A percentile compares a stretch with the other conserved stretches of the same genome.
Evolutionary conservation across 92 coral and sea anemone genomes (phyloP).

Genomic region (Epizoanthus ramosus): DNA sequence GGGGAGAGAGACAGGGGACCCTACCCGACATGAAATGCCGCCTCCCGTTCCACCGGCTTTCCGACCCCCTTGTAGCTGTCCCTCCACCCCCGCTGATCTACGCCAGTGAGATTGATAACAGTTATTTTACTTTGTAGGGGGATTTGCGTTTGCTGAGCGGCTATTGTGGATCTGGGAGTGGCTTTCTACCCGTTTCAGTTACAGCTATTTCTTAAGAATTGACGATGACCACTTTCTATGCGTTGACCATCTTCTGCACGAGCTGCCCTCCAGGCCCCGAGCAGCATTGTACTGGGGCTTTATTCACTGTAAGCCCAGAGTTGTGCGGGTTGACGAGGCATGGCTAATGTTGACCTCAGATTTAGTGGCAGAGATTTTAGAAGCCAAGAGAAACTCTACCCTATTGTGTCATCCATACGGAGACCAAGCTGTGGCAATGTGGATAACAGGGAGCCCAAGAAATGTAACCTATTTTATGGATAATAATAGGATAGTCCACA

Average conservation of each 20-base stretch:
- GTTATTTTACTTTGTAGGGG: conserved; percentile 51
- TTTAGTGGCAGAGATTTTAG: conserved; percentile 74
- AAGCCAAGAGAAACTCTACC: conserved; percentile 57
- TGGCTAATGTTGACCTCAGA: conserved; percentile 87
- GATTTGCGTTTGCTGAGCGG: conserved; percentile 85
- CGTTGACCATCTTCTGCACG: conserved; percentile 78
- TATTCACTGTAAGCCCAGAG: conserved; percentile 79
- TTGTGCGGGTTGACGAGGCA: conserved; percentile 96
- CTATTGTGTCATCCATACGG: conserved; percentile 89
- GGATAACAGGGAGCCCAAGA: conserved; percentile 80
- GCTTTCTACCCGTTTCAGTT: conserved; percentile 56
- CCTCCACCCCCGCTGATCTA: neutral
- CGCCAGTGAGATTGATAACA: neutral
- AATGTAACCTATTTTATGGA: conserved; percentile 94
- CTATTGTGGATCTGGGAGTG: conserved; percentile 90
- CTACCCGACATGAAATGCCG: too few relatives aligned
- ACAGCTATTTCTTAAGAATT: conserved; percentile 85
- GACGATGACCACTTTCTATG: conserved; percentile 98
- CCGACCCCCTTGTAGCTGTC: too few relatives aligned
- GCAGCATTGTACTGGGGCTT: conserved; percentile 94
- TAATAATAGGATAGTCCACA: conserved; percentile 85
- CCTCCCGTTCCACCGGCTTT: too few relatives aligned
- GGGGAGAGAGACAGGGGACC: too few relatives aligned
- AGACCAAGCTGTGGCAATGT: conserved; percentile 93
- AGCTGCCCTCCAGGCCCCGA: conserved; percentile 72